These are phyloP conservation scores for Trichonephila clavata DNA, from an alignment of 1,140 invertebrate genomes.

Conservation along the genomic window DNA sequence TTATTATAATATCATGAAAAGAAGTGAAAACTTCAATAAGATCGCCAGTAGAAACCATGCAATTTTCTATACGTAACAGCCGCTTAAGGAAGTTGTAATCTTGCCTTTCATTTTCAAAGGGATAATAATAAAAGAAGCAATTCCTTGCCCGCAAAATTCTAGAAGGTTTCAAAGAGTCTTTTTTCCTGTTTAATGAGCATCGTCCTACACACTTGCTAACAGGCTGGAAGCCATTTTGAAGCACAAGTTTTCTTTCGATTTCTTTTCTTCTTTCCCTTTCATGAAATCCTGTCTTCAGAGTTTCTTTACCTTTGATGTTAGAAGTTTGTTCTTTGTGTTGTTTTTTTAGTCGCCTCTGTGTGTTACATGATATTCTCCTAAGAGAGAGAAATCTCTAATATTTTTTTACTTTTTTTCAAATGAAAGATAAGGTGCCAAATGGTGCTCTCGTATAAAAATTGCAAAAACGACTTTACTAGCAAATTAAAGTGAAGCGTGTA, in stretches of 20 bases:
- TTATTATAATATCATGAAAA: background rate
- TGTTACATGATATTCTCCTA: constrained; percentile 35
- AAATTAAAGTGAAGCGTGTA: constrained; percentile 19
- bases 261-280: background rate
- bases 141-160: constrained; percentile 8
- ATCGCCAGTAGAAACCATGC: background rate
- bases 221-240: background rate
- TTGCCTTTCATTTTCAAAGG: constrained; percentile 38
- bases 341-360: constrained; percentile 11
- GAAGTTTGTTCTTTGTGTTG: constrained; percentile 30
- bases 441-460: constrained; percentile 19
- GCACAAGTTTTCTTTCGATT: background rate
- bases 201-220: constrained; percentile 6
- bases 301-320: constrained; percentile 37
- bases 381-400: background rate
- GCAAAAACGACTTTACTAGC: background rate
- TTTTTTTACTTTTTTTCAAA: background rate
- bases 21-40: constrained; percentile 4
- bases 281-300: constrained; percentile 31
- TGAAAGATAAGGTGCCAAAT: background rate
- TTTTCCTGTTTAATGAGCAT: constrained; percentile 34
- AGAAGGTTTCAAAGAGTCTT: background rate
- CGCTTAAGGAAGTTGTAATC: constrained; percentile 35
- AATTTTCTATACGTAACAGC: constrained; percentile 12
- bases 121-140: background rate